A percentile compares a stretch with the other conserved stretches of the same genome.
Conservation (phyloP, 2,797 vertebrate genomes). For the Pteronotus mesoamericanus region DNA sequence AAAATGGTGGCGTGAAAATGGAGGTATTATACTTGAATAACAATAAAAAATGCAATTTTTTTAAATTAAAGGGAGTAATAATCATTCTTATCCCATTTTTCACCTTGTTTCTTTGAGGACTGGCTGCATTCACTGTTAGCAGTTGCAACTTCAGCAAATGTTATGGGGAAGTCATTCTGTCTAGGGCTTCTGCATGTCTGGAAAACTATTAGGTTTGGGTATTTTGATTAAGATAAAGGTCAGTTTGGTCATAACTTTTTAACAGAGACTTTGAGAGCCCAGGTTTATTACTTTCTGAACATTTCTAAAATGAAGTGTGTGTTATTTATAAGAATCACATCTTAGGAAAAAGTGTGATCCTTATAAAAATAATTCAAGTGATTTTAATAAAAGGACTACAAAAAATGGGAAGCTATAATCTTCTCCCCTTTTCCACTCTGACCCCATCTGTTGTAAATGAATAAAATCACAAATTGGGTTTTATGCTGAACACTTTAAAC, state of each 20-base stretch:
- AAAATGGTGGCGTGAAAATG: no score
- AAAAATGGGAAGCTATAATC: conserved; percentile 55
- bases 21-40: no score
- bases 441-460: conserved; percentile 72
- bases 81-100: background rate
- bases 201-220: conserved; percentile 30
- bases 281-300: conserved; percentile 50
- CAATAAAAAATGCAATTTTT: no score
- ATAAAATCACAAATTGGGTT: conserved; percentile 73
- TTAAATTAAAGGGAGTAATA: no score
- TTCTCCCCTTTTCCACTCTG: conserved; percentile 29
- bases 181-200: conserved; percentile 14
- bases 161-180: conserved; percentile 33
- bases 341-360: conserved; percentile 47
- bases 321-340: conserved; percentile 58
- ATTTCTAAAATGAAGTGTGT: conserved; percentile 50
- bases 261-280: conserved; percentile 23
- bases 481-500: conserved; percentile 70
- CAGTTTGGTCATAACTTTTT: conserved; percentile 47
- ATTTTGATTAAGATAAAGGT: conserved; percentile 55
- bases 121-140: background rate
- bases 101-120: background rate
- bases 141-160: background rate
- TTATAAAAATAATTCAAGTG: conserved; percentile 66
- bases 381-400: conserved; percentile 67